Base-by-base conservation (phyloP, 1,140 invertebrate genomes). In the Galendromus occidentalis region DNA sequence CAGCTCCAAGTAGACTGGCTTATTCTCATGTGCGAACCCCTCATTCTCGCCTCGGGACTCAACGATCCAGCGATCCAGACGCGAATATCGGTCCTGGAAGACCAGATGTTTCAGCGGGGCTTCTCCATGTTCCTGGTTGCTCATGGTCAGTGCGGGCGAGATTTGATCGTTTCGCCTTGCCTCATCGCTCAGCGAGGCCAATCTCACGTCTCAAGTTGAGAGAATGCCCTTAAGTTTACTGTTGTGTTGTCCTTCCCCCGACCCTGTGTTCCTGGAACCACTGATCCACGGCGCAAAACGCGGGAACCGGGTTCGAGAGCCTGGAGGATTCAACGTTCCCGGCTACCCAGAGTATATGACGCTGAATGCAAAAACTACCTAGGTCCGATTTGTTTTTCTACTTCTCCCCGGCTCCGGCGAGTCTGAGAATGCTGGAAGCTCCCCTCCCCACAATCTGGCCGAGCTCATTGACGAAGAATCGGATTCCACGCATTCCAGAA, bases 341-440 rank as follows among this genome's bases (percentile, higher is more conserved):
- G 9, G 51, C 51, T 71, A 71, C 42, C 65, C 70, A 30, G 71
- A 69, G 30, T 71, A 64, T 59, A 42, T 71, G 2, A 71, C 71
- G 2, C 69, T 71, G 9, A 69, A 70, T 18, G 44, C 69, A 44
- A 67, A 41, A 1, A 65, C 51, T n/a, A n/a, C n/a, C n/a, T 25
- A 67, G 70, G n/a, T 59, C 41, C 25, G 71, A 71, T 64, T 64
- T 71, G 5, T 71, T 71, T 65, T 71, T 70, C 55, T 71, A 68
- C 68, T 71, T 69, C 25, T 71, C 71, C 42, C 69, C 69, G 6
- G 63, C 70, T 1, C 7, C 45, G 66, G 70, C 70, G 66, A 68
- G 66, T 67, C 39, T 7, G 17, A 17, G 9, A 44, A n/a, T n/a
- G n/a, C n/a, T n/a, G n/a, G n/a, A n/a, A n/a, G n/a, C n/a, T n/a